Conservation (phyloP, 2,113 vertebrate species). For the Notechis scutatus region DNA sequence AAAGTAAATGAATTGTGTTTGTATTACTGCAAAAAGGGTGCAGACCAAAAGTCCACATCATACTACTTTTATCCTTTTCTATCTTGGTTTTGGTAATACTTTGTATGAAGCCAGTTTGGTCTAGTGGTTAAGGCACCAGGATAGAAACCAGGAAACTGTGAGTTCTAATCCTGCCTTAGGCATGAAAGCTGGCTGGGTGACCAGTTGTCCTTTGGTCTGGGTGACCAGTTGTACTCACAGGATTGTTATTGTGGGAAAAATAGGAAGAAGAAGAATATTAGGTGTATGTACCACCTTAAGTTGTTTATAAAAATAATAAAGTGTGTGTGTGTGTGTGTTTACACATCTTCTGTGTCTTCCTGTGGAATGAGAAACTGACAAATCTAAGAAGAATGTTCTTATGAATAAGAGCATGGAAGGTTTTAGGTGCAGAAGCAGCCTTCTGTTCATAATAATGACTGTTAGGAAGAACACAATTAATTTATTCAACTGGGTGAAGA, state of each 20-base stretch:
- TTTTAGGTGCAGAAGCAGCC: neutral
- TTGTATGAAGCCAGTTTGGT: neutral
- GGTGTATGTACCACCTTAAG: no score
- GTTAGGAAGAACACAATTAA: neutral
- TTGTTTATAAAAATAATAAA: no score
- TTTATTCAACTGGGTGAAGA: neutral
- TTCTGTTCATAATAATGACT: neutral
- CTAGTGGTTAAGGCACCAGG: neutral
- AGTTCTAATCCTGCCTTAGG: neutral
- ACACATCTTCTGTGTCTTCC: neutral
- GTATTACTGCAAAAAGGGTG: neutral
- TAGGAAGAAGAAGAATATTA: no score
- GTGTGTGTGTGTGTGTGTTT: no score
- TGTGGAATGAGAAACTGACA: neutral
- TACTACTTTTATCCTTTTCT: neutral
- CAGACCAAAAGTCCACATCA: neutral
- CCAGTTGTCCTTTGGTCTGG: no score
- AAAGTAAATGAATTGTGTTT: neutral
- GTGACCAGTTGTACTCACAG: no score
- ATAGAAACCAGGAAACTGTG: neutral
- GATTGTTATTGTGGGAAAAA: no score
- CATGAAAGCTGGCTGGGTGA: no score
- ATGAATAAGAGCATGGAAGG: neutral
- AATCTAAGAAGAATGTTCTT: neutral
- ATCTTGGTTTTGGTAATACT: neutral